Percentiles rank a stretch among this genome's conserved stretches.
phyloP scores from a whole-genome alignment of 1,140 invertebrate species.

The Meteorus sp. region DNA sequence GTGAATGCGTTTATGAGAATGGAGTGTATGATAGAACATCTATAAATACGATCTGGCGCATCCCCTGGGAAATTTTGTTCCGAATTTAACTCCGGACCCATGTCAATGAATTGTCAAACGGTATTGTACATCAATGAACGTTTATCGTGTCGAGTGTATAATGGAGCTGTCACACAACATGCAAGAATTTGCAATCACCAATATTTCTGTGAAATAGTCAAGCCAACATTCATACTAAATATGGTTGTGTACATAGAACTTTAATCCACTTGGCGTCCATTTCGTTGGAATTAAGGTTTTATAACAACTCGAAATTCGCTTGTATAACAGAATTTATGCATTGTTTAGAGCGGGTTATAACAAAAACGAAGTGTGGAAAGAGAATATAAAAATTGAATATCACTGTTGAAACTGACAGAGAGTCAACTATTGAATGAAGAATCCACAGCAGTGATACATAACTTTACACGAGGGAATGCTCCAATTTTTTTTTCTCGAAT shows the following conservation, averaged over 20 bases:
- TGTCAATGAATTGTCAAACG: slow-evolving; percentile 4
- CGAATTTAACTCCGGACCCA: slow-evolving; percentile 3
- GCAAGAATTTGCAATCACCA: neutral
- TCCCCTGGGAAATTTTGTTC: slow-evolving; percentile 1
- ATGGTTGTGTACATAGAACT: neutral
- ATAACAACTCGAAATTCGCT: too few relatives aligned
- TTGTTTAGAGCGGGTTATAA: too few relatives aligned
- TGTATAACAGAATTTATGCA: neutral
- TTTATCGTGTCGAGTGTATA: slow-evolving; percentile 3
- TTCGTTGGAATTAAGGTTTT: neutral
- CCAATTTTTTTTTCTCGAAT: neutral
- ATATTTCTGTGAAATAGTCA: too few relatives aligned
- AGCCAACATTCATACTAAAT: too few relatives aligned
- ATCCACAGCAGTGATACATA: too few relatives aligned
- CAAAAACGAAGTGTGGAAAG: too few relatives aligned
- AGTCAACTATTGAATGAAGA: too few relatives aligned
- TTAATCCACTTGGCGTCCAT: neutral
- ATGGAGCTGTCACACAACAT: slow-evolving; percentile 18
- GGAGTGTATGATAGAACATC: too few relatives aligned
- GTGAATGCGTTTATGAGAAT: too few relatives aligned
- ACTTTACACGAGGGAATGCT: too few relatives aligned
- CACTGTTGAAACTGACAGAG: too few relatives aligned
- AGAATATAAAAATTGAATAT: too few relatives aligned
- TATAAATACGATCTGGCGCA: neutral
- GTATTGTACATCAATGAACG: neutral